Evolutionary conservation across 2,888 invertebrate genomes (phyloP), one percentile per base, ranked within the genome.

Genomic region (Thera britannica): DNA sequence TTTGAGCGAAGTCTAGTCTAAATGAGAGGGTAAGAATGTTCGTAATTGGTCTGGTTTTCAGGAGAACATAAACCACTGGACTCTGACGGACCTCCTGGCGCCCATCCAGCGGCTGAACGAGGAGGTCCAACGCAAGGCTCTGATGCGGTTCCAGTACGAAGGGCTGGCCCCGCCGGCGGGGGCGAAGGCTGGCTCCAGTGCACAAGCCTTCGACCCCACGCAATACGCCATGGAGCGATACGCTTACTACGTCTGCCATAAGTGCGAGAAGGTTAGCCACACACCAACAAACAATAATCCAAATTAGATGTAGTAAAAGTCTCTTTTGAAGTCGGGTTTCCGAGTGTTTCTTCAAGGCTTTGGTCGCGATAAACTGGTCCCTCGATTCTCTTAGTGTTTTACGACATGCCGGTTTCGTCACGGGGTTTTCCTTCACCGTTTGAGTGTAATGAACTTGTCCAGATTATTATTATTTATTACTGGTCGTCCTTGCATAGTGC

Each of bases 211-310:
- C 65, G 98, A 99, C 86, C 96, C 98, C 0, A 96, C 97, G 1
- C 94, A 95, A 0, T 98, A 97, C 88, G 99, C 99, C 2, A 98
- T 99, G 98, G 99, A 99, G 81, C 95, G 98, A 79, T 99, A 99
- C 86, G 99, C 99, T 0, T 99, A 99, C 88, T 99, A 99, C 84
- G 98, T 99, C 41, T 99, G 99, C 89, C 98, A 96, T 86, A 99
- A 99, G 87, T 99, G 99, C 85, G 96, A 96, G 75, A 97, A 97
- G 94, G 95, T 95, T 0, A 56, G 46, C 38, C 5, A 38, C 36
- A 38, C 38, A 5, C 0, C 3, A 5, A 38, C 0, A 4, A 38
- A 38, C 5, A 38, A 38, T 23, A 23, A 23, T 23, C 23, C 1
- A 1, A 23, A 23, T 23, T 23, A 23, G 23, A 1, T 23, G 23